Evolutionary conservation across 2,888 invertebrate genomes (phyloP).

Genomic region (Camptogramma bilineatum): DNA sequence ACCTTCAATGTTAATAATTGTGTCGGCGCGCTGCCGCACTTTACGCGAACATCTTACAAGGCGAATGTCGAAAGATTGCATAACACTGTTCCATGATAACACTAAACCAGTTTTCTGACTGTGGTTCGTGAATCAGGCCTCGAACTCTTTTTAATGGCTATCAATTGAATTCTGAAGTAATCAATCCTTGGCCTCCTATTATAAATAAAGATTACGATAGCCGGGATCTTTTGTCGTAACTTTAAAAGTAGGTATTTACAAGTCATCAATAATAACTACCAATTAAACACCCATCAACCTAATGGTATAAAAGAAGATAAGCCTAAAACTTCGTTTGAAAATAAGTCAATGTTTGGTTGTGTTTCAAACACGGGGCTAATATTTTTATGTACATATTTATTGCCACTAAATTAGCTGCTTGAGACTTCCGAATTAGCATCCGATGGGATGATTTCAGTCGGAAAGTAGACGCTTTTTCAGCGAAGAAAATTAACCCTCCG

Average conservation of each 20-base stretch:
- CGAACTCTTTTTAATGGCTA: constrained; percentile 14
- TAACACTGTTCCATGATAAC: too few species aligned
- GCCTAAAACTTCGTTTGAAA: background rate
- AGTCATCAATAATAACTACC: background rate
- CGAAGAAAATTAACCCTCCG: too few species aligned
- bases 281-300: background rate
- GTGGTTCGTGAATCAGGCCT: constrained; percentile 23
- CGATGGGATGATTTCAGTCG: too few species aligned
- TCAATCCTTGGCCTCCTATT: background rate
- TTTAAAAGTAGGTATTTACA: background rate
- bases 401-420: background rate
- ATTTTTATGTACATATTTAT: background rate
- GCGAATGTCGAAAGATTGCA: constrained; percentile 49
- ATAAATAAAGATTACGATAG: background rate
- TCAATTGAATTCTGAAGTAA: constrained; percentile 20
- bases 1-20: constrained; percentile 63
- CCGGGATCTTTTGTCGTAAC: background rate
- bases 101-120: constrained; percentile 30
- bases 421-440: too few species aligned
- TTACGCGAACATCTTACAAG: constrained; percentile 49
- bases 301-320: background rate
- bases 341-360: background rate
- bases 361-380: background rate
- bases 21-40: constrained; percentile 43
- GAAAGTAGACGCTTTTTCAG: too few species aligned